Percentiles rank a stretch among this genome's conserved stretches.
Evolutionary conservation across 2,888 invertebrate species (phyloP).

Genomic region (Lasiommata megera): DNA sequence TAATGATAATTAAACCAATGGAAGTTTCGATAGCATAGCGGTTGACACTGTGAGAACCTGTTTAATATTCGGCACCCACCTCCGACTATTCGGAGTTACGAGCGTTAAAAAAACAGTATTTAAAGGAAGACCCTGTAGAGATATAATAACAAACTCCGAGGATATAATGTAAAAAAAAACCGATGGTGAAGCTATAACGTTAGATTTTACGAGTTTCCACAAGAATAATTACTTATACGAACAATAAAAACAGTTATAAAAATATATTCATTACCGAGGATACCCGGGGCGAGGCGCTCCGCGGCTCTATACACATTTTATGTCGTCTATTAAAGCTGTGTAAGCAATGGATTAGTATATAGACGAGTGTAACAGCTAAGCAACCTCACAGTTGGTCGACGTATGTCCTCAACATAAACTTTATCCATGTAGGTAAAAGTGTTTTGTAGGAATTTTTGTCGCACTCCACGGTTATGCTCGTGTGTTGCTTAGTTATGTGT

Average conservation of each 20-base stretch:
- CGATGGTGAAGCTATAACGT: slow-evolving; percentile 13
- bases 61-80: too few relatives aligned
- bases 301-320: slow-evolving; percentile 24
- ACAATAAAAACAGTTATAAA: slow-evolving; percentile 28
- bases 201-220: slow-evolving; percentile 14
- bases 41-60: too few relatives aligned
- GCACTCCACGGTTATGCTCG: too few relatives aligned
- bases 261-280: slow-evolving; percentile 28
- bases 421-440: too few relatives aligned
- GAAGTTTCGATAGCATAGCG: too few relatives aligned
- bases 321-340: slow-evolving; percentile 27
- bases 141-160: background rate
- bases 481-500: too few relatives aligned
- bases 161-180: background rate
- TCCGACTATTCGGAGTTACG: too few relatives aligned
- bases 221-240: slow-evolving; percentile 25
- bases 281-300: slow-evolving; percentile 21
- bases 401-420: too few relatives aligned
- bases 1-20: too few relatives aligned
- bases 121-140: background rate
- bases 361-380: background rate
- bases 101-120: background rate
- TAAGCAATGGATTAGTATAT: slow-evolving; percentile 25
- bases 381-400: background rate
- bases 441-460: background rate